These are phyloP conservation scores for Phengaris arion DNA, from an alignment of 2,888 invertebrate genomes.

Conservation along the genomic window DNA sequence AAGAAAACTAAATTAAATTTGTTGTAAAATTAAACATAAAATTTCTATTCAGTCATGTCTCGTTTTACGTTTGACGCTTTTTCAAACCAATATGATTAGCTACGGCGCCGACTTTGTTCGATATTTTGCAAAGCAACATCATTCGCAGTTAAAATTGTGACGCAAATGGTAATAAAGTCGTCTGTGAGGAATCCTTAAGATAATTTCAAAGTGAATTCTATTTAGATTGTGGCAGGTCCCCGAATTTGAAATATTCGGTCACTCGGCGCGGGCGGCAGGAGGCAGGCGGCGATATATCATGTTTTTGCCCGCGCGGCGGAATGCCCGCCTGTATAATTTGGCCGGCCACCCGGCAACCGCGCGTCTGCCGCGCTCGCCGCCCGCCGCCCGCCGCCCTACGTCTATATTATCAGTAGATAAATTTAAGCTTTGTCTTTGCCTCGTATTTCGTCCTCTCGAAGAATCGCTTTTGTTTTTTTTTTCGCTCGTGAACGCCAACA, in stretches of 20 bases:
- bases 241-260: slow-evolving; percentile 75
- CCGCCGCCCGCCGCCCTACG: slow-evolving; percentile 74
- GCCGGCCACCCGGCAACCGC: slow-evolving; percentile 69
- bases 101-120: neutral
- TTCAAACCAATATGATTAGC: neutral
- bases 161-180: slow-evolving; percentile 54
- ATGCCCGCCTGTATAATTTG: slow-evolving; percentile 76
- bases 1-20: neutral
- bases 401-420: slow-evolving; percentile 81
- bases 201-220: slow-evolving; percentile 68
- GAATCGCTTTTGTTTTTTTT: slow-evolving; percentile 74
- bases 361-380: slow-evolving; percentile 69
- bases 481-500: slow-evolving; percentile 65
- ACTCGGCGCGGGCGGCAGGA: slow-evolving; percentile 40
- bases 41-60: neutral
- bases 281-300: slow-evolving; percentile 73
- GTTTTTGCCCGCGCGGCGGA: slow-evolving; percentile 72
- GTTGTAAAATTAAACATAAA: neutral
- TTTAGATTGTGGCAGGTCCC: slow-evolving; percentile 70
- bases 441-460: slow-evolving; percentile 78
- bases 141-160: slow-evolving; percentile 35
- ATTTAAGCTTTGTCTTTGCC: slow-evolving; percentile 79
- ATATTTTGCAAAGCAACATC: slow-evolving; percentile 5
- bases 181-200: slow-evolving; percentile 59
- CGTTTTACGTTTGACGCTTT: neutral